phyloP scores from a whole-genome alignment of 2,888 invertebrate genomes.

The Harpagoxenus sublaevis region DNA sequence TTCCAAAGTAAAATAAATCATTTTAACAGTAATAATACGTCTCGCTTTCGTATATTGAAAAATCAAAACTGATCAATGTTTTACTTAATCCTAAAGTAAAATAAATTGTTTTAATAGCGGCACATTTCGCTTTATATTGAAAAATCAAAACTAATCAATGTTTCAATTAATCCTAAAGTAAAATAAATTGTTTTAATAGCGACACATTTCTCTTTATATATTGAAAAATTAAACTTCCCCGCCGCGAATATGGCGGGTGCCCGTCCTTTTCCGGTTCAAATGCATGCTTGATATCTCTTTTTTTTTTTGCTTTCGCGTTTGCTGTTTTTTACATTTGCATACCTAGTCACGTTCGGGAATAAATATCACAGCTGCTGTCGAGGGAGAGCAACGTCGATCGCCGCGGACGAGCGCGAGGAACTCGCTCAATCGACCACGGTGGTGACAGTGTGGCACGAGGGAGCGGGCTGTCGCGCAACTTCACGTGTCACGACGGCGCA shows the following conservation, averaged over 20 bases:
- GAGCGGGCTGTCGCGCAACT: constrained; percentile 64
- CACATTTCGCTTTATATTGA: too few species aligned
- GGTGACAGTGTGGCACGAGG: constrained; percentile 74
- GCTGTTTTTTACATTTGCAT: not conserved
- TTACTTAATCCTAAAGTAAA: not conserved
- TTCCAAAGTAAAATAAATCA: not conserved
- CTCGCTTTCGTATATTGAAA: not conserved
- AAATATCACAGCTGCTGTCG: not conserved
- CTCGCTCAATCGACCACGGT: constrained; percentile 47
- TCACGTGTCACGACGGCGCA: constrained; percentile 77
- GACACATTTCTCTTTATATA: not conserved
- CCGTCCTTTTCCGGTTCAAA: not conserved
- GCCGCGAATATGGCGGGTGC: not conserved
- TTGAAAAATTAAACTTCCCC: not conserved
- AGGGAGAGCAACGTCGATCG: too few species aligned
- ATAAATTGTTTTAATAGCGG: not conserved
- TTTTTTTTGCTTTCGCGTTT: not conserved
- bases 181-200: too few species aligned
- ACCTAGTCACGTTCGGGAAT: not conserved
- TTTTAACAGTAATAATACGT: not conserved
- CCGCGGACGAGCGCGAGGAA: not conserved
- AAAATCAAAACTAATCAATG: too few species aligned
- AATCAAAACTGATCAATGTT: too few species aligned
- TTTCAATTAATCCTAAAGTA: not conserved
- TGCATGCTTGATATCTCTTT: not conserved